Conservation (phyloP, 2,797 vertebrate species). For the Leuciscus waleckii region DNA sequence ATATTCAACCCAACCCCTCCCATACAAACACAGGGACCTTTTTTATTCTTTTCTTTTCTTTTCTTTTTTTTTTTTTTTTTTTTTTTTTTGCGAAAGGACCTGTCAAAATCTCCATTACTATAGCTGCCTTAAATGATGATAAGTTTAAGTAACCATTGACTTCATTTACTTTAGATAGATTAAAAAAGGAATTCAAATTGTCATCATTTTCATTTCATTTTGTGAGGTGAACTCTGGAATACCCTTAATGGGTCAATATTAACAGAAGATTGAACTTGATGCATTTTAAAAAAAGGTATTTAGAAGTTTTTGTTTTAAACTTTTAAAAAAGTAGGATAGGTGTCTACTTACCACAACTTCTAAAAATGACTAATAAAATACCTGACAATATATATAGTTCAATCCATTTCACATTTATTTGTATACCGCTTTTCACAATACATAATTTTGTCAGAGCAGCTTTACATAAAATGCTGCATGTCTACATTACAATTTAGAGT, state of each 20-base stretch:
- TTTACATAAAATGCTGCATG: no score
- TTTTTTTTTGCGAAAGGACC: constrained; percentile 25
- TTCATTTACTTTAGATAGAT: constrained; percentile 41
- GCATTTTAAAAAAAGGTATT: neutral
- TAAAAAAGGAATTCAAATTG: constrained; percentile 40
- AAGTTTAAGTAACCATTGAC: constrained; percentile 34
- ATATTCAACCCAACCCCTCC: neutral
- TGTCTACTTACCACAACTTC: neutral
- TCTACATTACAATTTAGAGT: no score
- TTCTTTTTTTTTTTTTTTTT: neutral
- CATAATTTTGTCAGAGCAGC: no score
- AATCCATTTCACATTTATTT: no score
- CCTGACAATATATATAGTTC: no score
- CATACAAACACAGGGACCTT: neutral
- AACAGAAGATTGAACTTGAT: constrained; percentile 16
- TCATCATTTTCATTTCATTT: constrained; percentile 23
- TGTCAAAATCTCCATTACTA: constrained; percentile 49
- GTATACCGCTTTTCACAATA: no score
- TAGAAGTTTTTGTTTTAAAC: neutral
- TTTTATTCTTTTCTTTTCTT: no score
- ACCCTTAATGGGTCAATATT: constrained; percentile 9
- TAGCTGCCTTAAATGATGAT: constrained; percentile 53
- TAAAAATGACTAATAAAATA: neutral
- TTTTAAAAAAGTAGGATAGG: neutral
- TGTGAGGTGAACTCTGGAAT: constrained; percentile 10